Evolutionary conservation across 2,797 vertebrate species (phyloP).

Genomic region (Gastrophryne carolinensis): DNA sequence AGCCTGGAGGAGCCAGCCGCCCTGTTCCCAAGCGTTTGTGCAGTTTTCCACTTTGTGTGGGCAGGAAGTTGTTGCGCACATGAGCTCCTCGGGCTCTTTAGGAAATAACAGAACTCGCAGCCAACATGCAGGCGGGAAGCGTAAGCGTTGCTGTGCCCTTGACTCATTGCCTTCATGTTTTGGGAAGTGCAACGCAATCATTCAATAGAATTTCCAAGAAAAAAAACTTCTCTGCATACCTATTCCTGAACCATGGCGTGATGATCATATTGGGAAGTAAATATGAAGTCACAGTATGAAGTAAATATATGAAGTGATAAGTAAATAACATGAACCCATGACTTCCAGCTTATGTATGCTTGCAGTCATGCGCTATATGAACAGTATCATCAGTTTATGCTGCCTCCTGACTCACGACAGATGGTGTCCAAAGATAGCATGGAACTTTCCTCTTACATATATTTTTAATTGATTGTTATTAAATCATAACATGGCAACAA

Average conservation of each 20-base stretch:
- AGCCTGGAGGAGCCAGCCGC: not conserved
- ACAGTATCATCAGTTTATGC: not conserved
- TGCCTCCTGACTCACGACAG: not conserved
- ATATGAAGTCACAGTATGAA: not conserved
- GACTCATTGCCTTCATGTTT: not conserved
- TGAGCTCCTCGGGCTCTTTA: not conserved
- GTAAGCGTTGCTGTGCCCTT: not conserved
- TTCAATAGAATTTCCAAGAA: not conserved
- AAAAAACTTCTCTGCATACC: not conserved
- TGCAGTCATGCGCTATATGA: not conserved
- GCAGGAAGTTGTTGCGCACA: not conserved
- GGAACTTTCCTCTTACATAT: no score
- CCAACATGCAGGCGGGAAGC: not conserved
- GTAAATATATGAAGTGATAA: no score
- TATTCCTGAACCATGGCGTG: not conserved
- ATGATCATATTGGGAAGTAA: not conserved
- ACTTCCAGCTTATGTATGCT: slow-evolving; percentile 6
- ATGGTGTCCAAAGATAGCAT: not conserved
- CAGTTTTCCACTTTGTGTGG: slow-evolving; percentile 2
- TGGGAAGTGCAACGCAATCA: not conserved
- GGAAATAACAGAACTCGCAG: slow-evolving; percentile 15
- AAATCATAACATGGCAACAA: no score
- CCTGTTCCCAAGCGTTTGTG: not conserved
- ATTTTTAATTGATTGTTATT: no score
- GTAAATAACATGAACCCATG: slow-evolving; percentile 3